phyloP scores from a whole-genome alignment of 2,113 vertebrate species.

The Leuciscus idus region DNA sequence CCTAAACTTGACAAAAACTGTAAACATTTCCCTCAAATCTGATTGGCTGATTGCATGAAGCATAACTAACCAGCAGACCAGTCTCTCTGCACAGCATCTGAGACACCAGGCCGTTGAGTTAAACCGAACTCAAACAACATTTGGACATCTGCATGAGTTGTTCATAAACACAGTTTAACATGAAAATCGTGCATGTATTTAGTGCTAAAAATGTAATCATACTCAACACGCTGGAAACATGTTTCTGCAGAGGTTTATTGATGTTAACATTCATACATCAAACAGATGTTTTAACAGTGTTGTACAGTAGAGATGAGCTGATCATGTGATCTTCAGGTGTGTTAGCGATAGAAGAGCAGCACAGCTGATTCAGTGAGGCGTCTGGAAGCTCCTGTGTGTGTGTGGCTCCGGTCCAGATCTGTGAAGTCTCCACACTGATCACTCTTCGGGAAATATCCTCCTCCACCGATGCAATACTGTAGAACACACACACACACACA shows the following conservation, averaged over 20 bases:
- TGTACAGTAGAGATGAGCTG: no score
- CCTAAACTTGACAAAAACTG: no score
- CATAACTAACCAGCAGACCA: no score
- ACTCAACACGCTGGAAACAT: neutral
- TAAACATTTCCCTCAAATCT: no score
- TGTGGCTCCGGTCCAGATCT: slow-evolving; percentile 58
- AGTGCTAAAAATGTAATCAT: neutral
- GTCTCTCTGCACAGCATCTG: no score
- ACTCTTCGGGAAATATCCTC: slow-evolving; percentile 58
- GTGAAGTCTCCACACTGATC: slow-evolving; percentile 67
- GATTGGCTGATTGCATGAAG: no score
- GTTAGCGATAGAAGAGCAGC: slow-evolving; percentile 60
- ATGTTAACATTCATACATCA: neutral
- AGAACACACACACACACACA: neutral
- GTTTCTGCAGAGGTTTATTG: neutral
- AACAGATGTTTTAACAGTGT: neutral
- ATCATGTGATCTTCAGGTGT: neutral
- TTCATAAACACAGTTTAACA: no score
- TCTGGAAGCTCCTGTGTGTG: slow-evolving; percentile 32
- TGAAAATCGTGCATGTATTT: neutral
- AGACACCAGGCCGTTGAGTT: no score
- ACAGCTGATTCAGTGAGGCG: slow-evolving; percentile 49
- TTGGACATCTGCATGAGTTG: no score
- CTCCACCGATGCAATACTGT: slow-evolving; percentile 66
- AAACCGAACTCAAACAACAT: no score